phyloP scores from a whole-genome alignment of 2,797 vertebrate species.

The Gymnodraco acuticeps region DNA sequence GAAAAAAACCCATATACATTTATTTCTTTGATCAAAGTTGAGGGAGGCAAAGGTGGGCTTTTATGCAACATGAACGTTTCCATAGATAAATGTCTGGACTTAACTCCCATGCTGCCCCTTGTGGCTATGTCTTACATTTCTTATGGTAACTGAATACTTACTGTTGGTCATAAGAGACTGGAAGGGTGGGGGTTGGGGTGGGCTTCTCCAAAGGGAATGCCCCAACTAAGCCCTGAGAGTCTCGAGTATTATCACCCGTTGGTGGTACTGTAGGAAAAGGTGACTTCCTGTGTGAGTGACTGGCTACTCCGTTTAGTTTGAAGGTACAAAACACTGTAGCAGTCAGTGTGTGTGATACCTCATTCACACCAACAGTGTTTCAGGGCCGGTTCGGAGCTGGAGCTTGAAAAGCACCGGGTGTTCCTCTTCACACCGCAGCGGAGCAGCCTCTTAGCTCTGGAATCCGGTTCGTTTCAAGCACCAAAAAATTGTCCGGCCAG shows the following conservation, averaged over 20 bases:
- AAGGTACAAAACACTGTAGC: neutral
- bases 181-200: neutral
- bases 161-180: slow-evolving; percentile 21
- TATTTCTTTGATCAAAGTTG: neutral
- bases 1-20: neutral
- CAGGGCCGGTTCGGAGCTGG: too few relatives aligned
- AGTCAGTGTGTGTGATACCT: neutral
- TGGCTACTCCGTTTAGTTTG: slow-evolving; percentile 18
- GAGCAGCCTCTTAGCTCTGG: too few relatives aligned
- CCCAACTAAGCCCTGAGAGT: slow-evolving; percentile 59
- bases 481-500: too few relatives aligned
- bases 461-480: too few relatives aligned
- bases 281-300: slow-evolving; percentile 18
- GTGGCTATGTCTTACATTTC: slow-evolving; percentile 54
- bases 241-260: slow-evolving; percentile 59
- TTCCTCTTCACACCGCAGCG: too few relatives aligned
- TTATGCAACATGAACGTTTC: neutral
- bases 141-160: slow-evolving; percentile 42
- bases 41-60: neutral
- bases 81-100: neutral
- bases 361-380: too few relatives aligned
- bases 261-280: slow-evolving; percentile 33
- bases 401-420: too few relatives aligned
- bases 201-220: slow-evolving; percentile 52
- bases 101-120: slow-evolving; percentile 21